Base-by-base conservation (phyloP, 2,888 invertebrate species). In the Hirtodrosophila histrioides region DNA sequence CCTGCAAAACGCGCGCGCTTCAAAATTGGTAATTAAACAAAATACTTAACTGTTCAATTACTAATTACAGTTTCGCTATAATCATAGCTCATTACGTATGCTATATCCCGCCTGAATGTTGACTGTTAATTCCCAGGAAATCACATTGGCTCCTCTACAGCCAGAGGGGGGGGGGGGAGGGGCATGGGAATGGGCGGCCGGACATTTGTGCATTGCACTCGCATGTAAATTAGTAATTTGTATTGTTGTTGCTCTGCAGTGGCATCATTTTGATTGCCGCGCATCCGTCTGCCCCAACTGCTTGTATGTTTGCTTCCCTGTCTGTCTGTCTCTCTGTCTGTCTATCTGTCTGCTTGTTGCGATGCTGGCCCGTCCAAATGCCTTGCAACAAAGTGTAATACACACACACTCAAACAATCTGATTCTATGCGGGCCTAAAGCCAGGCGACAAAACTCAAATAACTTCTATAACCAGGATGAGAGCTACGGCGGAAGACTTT, bases 171-270 rank as follows among this genome's bases (percentile, higher is more conserved):
- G 4, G 3, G 8, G 0, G 29, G 10, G 6, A 33, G 1, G 5
- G 10, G 6, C 2, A 9, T 27, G 31, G 7, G 3, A 37, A 12
- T 11, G 7, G 1, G 5, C 24, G 11, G 3, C 5, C 11, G 27
- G 10, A 57, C 56, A 69, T 65, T 49, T 64, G 63, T 55, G 51
- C 40, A 54, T 49, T 61, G 61, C 57, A 49, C 37, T 64, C 41
- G 71, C 69, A 81, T 83, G 82, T 82, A 79, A 84, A 82, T 84
- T 77, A 71, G 66, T 84, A 82, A 84, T 84, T 87, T 67, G 72
- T 49, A 64, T 65, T 67, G 76, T 78, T 71, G 50, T 46, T 55
- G 55, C 64, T 62, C 55, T 17, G 31, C 35, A 40, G 35, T 63
- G 51, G 33, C 69, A 37, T 69, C 69, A 45, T 49, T 74, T 49